Base-by-base conservation (phyloP, 2,113 vertebrate species). In the Mixornis gularis region DNA sequence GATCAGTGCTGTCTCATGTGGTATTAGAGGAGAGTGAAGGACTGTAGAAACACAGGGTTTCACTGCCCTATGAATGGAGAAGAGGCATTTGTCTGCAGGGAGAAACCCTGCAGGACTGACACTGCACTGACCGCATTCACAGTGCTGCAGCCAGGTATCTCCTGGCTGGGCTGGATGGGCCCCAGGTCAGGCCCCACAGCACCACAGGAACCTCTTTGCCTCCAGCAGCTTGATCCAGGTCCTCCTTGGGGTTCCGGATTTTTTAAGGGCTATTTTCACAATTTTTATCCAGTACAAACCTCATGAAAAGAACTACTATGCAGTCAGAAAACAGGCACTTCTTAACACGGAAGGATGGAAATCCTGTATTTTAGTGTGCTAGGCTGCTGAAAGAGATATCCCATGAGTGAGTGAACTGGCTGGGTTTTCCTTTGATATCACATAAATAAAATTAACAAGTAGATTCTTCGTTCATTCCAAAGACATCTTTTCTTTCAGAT, bases 401-500 rank as follows among this genome's bases (percentile, higher is more conserved):
- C 65, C 34, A 52, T 1, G 4, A 83, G 69, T 21, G 49, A 44
- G 65, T 60, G 58, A 76, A 68, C 25, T 53, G 70, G 22, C 26
- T 88, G 60, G 0, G 38, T 90, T 88, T 85, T 56, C n/a, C 60
- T 87, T 72, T 90, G 79, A 40, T 74, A 92, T 49, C 62, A 76
- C 49, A 91, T 89, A 94, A 56, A 90, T 77, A 85, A 95, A 92
- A 84, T 71, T 76, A 93, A 74, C 62, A 79, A 84, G 49, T 36
- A 76, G 52, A 84, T 84, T 79, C 24, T 90, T 69, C 2, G 13
- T 89, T 93, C 65, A 62, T 81, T 86, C 60, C 58, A 62, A 80
- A 90, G 62, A 49, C 24, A 86, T 90, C 34, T 83, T 90, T 92
- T 92, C 65, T 68, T 93, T 92, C 62, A 72, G 80, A 84, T 89